phyloP scores from a whole-genome alignment of 1,140 invertebrate genomes.

The Drosophila repleta region DNA sequence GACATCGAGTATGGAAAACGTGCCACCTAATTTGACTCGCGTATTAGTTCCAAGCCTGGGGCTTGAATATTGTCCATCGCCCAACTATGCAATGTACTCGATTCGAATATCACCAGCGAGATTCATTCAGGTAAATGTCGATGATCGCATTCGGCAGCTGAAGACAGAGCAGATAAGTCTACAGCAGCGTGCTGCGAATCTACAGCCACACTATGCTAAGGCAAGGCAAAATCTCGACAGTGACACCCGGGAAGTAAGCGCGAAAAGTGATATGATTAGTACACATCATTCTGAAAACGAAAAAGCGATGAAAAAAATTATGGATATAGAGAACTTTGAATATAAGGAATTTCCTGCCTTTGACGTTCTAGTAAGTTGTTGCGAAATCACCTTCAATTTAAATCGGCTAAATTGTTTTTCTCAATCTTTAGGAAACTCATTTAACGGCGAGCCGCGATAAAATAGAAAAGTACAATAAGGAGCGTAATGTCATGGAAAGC shows the following conservation, averaged over 20 bases:
- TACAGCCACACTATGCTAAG: conserved; percentile 30
- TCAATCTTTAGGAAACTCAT: conserved; percentile 43
- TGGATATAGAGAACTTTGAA: conserved; percentile 68
- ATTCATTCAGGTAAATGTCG: conserved; percentile 87
- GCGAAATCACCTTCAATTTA: background rate
- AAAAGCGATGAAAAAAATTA: conserved; percentile 52
- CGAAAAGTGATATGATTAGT: conserved; percentile 37
- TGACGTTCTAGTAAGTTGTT: conserved; percentile 44
- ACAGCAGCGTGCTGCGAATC: conserved; percentile 16
- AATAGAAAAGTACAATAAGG: conserved; percentile 44
- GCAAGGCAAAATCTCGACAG: conserved; percentile 15
- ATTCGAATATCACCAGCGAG: conserved; percentile 83
- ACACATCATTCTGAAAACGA: conserved; percentile 41
- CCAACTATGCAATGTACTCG: conserved; percentile 89
- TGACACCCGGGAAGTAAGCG: conserved; percentile 30
- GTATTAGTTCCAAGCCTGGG: conserved; percentile 87
- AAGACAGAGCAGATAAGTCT: conserved; percentile 45
- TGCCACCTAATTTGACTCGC: conserved; percentile 87
- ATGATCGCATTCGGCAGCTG: conserved; percentile 85
- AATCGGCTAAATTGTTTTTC: background rate
- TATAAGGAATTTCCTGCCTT: conserved; percentile 54
- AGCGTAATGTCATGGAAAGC: conserved; percentile 29
- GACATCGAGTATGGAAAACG: conserved; percentile 86
- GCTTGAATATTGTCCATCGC: conserved; percentile 84
- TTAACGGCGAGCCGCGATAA: conserved; percentile 42